phyloP scores from a whole-genome alignment of 2,797 vertebrate genomes.

The Cheirogaleus major region DNA sequence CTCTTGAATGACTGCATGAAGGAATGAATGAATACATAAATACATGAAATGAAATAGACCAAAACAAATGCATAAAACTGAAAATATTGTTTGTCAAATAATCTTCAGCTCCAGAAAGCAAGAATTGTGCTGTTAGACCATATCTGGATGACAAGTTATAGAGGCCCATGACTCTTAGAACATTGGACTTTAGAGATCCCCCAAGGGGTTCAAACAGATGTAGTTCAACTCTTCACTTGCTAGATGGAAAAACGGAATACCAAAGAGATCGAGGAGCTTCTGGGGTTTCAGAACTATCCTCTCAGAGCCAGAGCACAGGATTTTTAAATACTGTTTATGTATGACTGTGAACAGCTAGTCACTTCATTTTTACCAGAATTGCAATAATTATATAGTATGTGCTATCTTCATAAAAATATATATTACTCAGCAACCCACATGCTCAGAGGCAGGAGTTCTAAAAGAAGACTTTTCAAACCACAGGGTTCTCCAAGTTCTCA shows the following conservation, averaged over 20 bases:
- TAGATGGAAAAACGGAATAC: neutral
- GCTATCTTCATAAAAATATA: constrained; percentile 49
- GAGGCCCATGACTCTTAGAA: neutral
- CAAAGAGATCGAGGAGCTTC: neutral
- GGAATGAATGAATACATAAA: neutral
- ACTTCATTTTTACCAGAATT: constrained; percentile 36
- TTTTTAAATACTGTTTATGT: neutral
- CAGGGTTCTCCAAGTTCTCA: constrained; percentile 56
- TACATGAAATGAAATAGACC: neutral
- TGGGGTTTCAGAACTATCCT: neutral
- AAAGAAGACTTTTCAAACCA: constrained; percentile 57
- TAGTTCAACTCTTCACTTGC: neutral
- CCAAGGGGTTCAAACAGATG: neutral
- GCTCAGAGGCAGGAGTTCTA: constrained; percentile 62
- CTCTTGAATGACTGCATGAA: neutral
- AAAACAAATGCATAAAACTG: neutral
- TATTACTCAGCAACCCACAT: constrained; percentile 64
- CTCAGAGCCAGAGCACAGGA: neutral
- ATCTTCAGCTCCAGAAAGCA: neutral
- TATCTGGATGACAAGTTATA: neutral
- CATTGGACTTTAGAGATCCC: neutral
- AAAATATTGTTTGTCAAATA: neutral
- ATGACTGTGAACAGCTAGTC: neutral
- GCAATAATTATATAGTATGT: neutral
- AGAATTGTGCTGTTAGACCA: neutral